Evolutionary conservation across 37 sponge, comb jelly and placozoan genomes (phyloP), one percentile per base, ranked within the genome.

Genomic region (Axinella damicornis): DNA sequence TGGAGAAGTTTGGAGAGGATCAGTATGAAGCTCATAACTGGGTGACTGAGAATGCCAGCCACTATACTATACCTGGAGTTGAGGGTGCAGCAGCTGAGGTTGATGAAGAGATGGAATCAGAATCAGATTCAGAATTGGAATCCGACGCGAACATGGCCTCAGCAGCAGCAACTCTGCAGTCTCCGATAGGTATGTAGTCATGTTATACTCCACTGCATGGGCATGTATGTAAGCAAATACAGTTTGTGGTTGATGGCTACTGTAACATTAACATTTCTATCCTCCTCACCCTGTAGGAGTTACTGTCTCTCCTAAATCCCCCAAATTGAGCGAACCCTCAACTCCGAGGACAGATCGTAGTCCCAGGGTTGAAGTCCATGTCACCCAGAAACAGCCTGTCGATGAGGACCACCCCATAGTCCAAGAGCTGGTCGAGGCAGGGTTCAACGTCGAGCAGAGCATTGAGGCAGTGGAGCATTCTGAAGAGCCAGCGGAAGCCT

Each of bases 381-480:
- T 69, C 14, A 24, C 21, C 20, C 55, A 68, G 34, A 39, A 55
- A 30, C 32, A 32, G 38, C 71, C 73, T 27, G 25, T 81, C 1
- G 69, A 81, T 57, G 63, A 69, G 40, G 12, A 74, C 38, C 69
- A 88, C 66, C 77, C 82, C 35, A 63, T 38, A 0, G 82, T 88
- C 21, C 60, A 31, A 33, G 46, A 76, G 65, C 69, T 88, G 17
- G 6, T 76, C 19, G 37, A n/a, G 1, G 52, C 69, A 36, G 82
- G 69, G 9, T 88, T 25, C 66, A 0, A 59, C 24, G 60, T 69
- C 12, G 82, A 81, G 6, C 57, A 75, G 22, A 60, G 69, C 30
- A 65, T 88, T 57, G 61, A 46, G 22, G 88, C 82, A 30, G 68
- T 79, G 35, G 52, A 81, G 71, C 58, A 31, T 9, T 55, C 6